Base-by-base conservation (phyloP, 2,113 vertebrate species). In the Pelvicachromis taeniatus region DNA sequence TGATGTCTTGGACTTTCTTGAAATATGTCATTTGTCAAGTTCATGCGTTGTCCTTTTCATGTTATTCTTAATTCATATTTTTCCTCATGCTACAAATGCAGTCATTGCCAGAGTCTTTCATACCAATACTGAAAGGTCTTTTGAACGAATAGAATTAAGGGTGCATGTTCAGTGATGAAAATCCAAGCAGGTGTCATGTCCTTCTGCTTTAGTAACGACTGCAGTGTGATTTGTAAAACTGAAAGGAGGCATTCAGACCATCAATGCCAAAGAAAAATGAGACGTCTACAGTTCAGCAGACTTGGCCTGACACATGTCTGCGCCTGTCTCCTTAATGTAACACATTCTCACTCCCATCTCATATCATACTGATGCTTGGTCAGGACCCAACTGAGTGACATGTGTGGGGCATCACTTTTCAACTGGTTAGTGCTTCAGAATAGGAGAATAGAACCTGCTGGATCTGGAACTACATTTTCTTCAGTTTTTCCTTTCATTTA, bases 241-340 rank as follows among this genome's bases (percentile, higher is more conserved):
- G 80, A 85, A 90, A 85, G 61, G 52, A 87, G 45, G 23, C 84
- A 85, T 52, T 65, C 79, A 81, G 53, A 81, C 81, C 38, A 50
- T 55, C 21, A 40, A 79, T 75, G 87, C 88, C 86, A 83, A 73
- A 89, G 80, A 92, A 77, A 90, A 83, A 89, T 88, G 80, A 88
- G 89, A 92, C 90, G 90, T 93, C 80, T 91, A 88, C 83, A 87
- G 91, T 89, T 88, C 85, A 88, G 73, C 73, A 88, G 79, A 77
- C 84, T 87, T 54, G 59, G 35, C 83, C 61, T 88, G 87, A 85
- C 86, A 88, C 73, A 31, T 82, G 81, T 45, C 78, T 87, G 52
- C 65, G 61, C 77, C 84, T 81, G 75, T 82, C 85, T 83, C 65
- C 75, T 84, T 68, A 80, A 33, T 88, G 81, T 73, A 73, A 48